Percentiles rank a stretch among this genome's conserved stretches.
Evolutionary conservation across 2,113 vertebrate species (phyloP).

Genomic region (Rana temporaria): DNA sequence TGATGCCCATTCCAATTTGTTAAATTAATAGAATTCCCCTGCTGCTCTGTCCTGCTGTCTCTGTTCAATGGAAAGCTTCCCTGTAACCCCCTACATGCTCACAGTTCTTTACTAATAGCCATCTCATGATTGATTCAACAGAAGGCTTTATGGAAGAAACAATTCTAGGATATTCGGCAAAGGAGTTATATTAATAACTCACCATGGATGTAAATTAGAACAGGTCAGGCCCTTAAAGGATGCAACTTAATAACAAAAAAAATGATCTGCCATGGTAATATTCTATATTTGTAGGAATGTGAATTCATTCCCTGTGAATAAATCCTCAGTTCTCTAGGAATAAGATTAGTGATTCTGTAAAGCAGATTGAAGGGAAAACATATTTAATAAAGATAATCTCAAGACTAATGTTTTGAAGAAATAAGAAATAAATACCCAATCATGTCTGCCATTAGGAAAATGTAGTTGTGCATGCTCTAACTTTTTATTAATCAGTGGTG

Average conservation of each 20-base stretch:
- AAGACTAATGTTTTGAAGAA: conserved; percentile 47
- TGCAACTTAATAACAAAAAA: conserved; percentile 32
- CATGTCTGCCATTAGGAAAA: conserved; percentile 13
- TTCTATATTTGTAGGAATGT: background rate
- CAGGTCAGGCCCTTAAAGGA: conserved; percentile 4
- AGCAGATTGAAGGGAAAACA: conserved; percentile 45
- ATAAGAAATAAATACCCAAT: conserved; percentile 20
- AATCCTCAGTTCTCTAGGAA: conserved; percentile 51
- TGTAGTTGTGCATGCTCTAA: background rate
- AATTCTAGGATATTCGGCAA: background rate
- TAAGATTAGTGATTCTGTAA: conserved; percentile 44
- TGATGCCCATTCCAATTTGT: background rate
- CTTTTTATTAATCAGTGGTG: background rate
- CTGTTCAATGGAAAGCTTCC: conserved; percentile 22
- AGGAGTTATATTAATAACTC: background rate
- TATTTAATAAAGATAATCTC: conserved; percentile 56
- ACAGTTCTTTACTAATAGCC: conserved; percentile 3
- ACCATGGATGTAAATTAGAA: background rate
- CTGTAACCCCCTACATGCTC: conserved; percentile 1
- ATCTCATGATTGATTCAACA: conserved; percentile 10
- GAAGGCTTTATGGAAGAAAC: background rate
- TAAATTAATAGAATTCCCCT: conserved; percentile 36
- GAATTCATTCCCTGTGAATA: conserved; percentile 28
- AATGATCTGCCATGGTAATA: conserved; percentile 10
- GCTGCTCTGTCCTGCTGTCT: background rate